These are phyloP conservation scores for Amiota communis DNA, from an alignment of 2,888 invertebrate species.

Conservation along the genomic window DNA sequence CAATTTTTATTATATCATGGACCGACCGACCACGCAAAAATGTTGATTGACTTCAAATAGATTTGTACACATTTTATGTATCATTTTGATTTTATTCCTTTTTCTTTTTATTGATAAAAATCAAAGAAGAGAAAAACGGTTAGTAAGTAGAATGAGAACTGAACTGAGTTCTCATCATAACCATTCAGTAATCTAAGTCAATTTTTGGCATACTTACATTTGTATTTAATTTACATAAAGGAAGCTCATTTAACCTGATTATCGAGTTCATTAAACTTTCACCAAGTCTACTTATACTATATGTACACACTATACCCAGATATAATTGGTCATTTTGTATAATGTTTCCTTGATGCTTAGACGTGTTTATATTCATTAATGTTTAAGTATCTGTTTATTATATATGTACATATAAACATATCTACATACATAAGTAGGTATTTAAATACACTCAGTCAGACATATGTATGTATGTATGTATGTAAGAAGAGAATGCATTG, in stretches of 20 bases:
- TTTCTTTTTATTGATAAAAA: no score
- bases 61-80: no score
- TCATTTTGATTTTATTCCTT: no score
- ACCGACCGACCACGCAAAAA: slow-evolving; percentile 54
- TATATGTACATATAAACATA: slow-evolving; percentile 32
- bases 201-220: neutral
- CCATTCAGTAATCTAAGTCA: no score
- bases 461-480: slow-evolving; percentile 19
- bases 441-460: no score
- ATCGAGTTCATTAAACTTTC: slow-evolving; percentile 55
- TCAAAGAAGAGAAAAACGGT: no score
- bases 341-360: slow-evolving; percentile 57
- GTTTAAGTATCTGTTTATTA: slow-evolving; percentile 43
- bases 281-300: slow-evolving; percentile 34
- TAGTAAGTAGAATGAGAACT: no score
- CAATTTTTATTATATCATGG: slow-evolving; percentile 61
- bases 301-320: slow-evolving; percentile 28
- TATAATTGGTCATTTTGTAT: slow-evolving; percentile 53
- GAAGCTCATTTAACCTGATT: slow-evolving; percentile 47
- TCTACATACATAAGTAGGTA: neutral
- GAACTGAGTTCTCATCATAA: no score
- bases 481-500: slow-evolving; percentile 16
- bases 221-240: slow-evolving; percentile 1
- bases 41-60: no score
- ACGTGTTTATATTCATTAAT: slow-evolving; percentile 35